These are phyloP conservation scores for Drosophila kanapiae DNA, from an alignment of 1,140 invertebrate genomes.

Conservation along the genomic window DNA sequence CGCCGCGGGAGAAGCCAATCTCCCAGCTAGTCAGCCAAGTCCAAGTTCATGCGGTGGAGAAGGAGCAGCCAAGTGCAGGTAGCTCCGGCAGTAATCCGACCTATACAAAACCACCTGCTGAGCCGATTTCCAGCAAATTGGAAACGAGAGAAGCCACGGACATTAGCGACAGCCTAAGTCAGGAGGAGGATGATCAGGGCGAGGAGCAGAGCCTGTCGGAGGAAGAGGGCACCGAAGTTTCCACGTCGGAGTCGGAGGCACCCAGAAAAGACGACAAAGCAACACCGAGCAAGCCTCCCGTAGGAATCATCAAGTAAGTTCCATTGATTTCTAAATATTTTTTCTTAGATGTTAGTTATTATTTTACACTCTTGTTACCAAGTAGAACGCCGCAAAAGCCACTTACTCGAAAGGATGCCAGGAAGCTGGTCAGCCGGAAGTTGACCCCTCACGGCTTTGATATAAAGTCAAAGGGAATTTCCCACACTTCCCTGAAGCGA, in stretches of 20 bases:
- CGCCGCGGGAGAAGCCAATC: slow-evolving; percentile 13
- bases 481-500: slow-evolving; percentile 45
- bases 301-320: slow-evolving; percentile 39
- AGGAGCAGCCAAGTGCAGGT: slow-evolving; percentile 39
- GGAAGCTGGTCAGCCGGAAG: slow-evolving; percentile 55
- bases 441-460: slow-evolving; percentile 52
- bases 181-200: slow-evolving; percentile 37
- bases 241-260: slow-evolving; percentile 49
- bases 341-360: no score
- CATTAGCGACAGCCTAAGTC: slow-evolving; percentile 66
- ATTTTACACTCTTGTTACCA: neutral
- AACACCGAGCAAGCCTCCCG: slow-evolving; percentile 8
- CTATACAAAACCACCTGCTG: slow-evolving; percentile 37
- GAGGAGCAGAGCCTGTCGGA: slow-evolving; percentile 30
- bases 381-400: slow-evolving; percentile 29
- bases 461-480: slow-evolving; percentile 59
- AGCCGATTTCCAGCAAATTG: neutral
- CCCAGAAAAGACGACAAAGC: slow-evolving; percentile 17
- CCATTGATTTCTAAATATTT: neutral
- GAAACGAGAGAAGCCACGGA: slow-evolving; percentile 59
- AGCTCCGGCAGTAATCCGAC: slow-evolving; percentile 54
- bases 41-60: slow-evolving; percentile 28
- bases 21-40: slow-evolving; percentile 21
- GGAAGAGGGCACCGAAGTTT: slow-evolving; percentile 35
- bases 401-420: slow-evolving; percentile 64